Evolutionary conservation across 2,797 vertebrate genomes (phyloP), one percentile per base, ranked within the genome.

Genomic region (Rhyacichthys aspro): DNA sequence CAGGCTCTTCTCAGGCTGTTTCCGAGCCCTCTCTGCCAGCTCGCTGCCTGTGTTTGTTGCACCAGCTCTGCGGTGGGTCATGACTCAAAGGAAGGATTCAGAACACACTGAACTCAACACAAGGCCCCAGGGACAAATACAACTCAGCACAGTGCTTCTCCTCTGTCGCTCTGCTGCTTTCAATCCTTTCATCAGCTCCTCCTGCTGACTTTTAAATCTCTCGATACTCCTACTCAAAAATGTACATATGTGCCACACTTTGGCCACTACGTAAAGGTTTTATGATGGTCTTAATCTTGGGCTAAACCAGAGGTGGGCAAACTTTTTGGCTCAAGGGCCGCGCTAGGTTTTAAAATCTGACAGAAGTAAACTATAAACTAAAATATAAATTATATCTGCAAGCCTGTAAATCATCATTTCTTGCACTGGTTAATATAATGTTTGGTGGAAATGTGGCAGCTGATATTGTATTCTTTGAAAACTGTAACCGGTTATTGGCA

Each of bases 1-100:
- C 82, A 63, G 87, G 90, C 87, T 83, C 88, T 88, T 90, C 83
- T 88, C 88, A 81, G 85, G 85, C 89, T 92, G 89, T 89, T 90
- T 90, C 87, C 81, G 73, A 85, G 76, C 48, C 67, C n/a, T 7
- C 67, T 58, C 57, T 88, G 88, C 90, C 85, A 86, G 85, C 77
- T 7, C 43, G 70, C 77, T 53, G 38, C 61, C 15, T 59, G 58
- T 69, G 56, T 49, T 34, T 59, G 48, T 55, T 23, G 65, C 48
- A 57, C 63, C 55, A n/a, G 68, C 89, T 89, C 90, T 76, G 86
- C 15, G 82, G 88, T 90, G 88, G 89, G 88, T 87, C 83, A 81
- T 91, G 90, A 92, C 89, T 92, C 91, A 93, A 90, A 90, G 87
- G 89, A 89, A 91, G 79, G 76, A 79, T 80, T 88, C 84, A 84